These are phyloP conservation scores for Stramonita haemastoma DNA, from an alignment of 2,888 invertebrate genomes.

Conservation along the genomic window DNA sequence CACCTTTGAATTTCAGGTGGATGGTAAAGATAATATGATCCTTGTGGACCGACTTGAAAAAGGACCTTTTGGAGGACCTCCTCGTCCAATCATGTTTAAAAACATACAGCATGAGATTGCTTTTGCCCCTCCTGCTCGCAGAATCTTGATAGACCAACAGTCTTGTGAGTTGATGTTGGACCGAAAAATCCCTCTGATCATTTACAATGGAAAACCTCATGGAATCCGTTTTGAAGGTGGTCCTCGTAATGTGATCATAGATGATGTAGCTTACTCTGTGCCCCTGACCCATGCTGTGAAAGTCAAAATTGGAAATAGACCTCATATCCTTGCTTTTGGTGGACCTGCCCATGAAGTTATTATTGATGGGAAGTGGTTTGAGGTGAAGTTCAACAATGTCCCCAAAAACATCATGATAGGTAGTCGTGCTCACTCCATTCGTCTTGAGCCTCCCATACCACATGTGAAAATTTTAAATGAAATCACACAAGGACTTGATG, in stretches of 20 bases:
- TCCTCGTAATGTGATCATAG: slow-evolving; percentile 92
- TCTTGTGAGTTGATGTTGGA: slow-evolving; percentile 71
- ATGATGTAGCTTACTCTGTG: slow-evolving; percentile 84
- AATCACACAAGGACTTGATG: slow-evolving; percentile 52
- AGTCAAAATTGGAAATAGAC: slow-evolving; percentile 79
- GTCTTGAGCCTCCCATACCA: slow-evolving; percentile 90
- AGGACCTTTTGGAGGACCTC: slow-evolving; percentile 86
- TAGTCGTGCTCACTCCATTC: slow-evolving; percentile 86
- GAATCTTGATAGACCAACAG: slow-evolving; percentile 86
- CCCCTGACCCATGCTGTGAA: slow-evolving; percentile 70
- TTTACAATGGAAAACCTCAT: slow-evolving; percentile 77
- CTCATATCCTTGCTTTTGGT: slow-evolving; percentile 74
- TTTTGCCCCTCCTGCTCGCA: slow-evolving; percentile 90
- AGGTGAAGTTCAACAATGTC: slow-evolving; percentile 94
- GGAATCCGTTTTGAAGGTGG: slow-evolving; percentile 93
- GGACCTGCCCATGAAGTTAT: slow-evolving; percentile 77
- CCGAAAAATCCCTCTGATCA: slow-evolving; percentile 70
- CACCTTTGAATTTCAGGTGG: slow-evolving; percentile 89
- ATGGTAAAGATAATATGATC: slow-evolving; percentile 87
- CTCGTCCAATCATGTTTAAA: slow-evolving; percentile 88
- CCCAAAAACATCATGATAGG: slow-evolving; percentile 89
- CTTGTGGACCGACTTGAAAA: slow-evolving; percentile 88
- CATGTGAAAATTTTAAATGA: slow-evolving; percentile 88
- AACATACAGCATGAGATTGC: slow-evolving; percentile 87
- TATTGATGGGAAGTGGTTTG: slow-evolving; percentile 79